phyloP scores from a whole-genome alignment of 2,113 vertebrate species.

The Pyrgilauda ruficollis region DNA sequence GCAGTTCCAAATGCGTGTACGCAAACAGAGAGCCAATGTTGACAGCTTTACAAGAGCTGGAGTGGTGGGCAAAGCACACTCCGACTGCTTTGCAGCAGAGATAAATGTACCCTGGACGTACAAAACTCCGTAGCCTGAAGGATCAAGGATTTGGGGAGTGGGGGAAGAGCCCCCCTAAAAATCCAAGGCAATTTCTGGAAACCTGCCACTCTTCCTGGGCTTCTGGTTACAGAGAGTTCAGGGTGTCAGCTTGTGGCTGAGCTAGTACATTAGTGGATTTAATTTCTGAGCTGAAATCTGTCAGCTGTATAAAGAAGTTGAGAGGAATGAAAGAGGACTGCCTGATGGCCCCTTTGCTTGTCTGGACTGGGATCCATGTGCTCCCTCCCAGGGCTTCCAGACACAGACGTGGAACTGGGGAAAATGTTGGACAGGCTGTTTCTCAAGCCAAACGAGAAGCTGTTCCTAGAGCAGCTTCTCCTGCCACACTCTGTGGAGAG shows the following conservation, averaged over 20 bases:
- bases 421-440: neutral
- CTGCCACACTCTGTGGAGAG: neutral
- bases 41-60: constrained; percentile 39
- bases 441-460: neutral
- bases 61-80: neutral
- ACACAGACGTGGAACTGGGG: neutral
- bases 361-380: neutral
- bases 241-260: constrained; percentile 13
- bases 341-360: neutral
- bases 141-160: neutral
- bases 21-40: constrained; percentile 30
- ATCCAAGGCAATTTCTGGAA: neutral
- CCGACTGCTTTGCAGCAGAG: neutral
- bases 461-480: neutral
- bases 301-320: neutral
- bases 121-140: neutral
- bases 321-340: neutral
- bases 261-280: constrained; percentile 31
- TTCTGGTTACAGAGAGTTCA: constrained; percentile 7
- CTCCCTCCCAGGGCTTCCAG: neutral
- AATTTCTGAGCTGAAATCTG: constrained; percentile 1
- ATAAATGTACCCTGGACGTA: accelerated
- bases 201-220: neutral
- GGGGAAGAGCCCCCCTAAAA: neutral
- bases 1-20: constrained; percentile 19